Base-by-base conservation (phyloP, 2,888 invertebrate species). In the Hemithea aestivaria region DNA sequence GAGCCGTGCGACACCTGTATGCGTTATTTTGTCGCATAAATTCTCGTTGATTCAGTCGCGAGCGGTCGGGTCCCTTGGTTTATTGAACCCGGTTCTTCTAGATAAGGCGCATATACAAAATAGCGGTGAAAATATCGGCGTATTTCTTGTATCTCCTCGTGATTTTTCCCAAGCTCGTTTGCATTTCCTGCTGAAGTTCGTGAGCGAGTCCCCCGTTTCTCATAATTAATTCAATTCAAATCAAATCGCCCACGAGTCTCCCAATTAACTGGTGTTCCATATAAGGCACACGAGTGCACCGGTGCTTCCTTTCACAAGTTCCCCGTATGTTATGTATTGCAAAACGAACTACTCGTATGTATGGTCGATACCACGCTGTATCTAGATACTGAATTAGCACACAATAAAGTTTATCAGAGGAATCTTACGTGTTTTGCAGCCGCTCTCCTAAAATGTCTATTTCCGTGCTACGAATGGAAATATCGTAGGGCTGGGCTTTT, bases 161-260 rank as follows among this genome's bases (percentile, higher is more conserved):
- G 68, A 72, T 73, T 33, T 78, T 77, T 75, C 75, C 59, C 48
- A 41, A 45, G 52, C 55, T 70, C 60, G 65, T 79, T 78, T 71
- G 67, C 71, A 74, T 80, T 75, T 80, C 67, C 70, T 74, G 66
- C 60, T 35, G 25, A 41, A 69, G 60, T 71, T 78, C 72, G 76
- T 76, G 75, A 76, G 66, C 65, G 53, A 69, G 60, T 62, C 58
- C 63, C 12, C 57, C 52, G 59, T 51, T 64, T 62, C 72, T 76
- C 72, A 75, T 82, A 80, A 81, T 81, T 83, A 79, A 82, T 82
- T 77, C 76, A 74, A 80, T 80, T 83, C 76, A 78, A 82, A 82
- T 80, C 83, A 82, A 77, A 75, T 74, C 76, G 76, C 76, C 81
- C 74, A 77, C 78, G 70, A 71, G 64, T 59, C 64, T 65, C 73